Evolutionary conservation across 2,888 invertebrate genomes (phyloP).

Genomic region (Embidobia sp.): DNA sequence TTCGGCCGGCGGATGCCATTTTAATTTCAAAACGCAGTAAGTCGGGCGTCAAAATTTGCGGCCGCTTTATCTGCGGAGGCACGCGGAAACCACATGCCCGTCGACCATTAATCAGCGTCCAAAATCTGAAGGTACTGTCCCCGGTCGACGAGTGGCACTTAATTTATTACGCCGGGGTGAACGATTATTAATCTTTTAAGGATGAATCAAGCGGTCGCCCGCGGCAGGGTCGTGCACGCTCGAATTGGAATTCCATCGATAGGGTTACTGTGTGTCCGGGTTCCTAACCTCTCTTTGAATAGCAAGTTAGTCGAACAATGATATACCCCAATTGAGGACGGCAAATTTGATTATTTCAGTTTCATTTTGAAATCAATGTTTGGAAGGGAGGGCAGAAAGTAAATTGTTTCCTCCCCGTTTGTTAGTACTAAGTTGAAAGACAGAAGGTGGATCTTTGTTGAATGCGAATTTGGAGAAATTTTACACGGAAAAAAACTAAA

Average conservation of each 20-base stretch:
- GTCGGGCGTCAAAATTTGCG: constrained; percentile 3
- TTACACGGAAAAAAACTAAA: too few relatives aligned
- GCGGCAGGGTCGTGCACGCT: neutral
- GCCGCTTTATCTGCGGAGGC: constrained; percentile 6
- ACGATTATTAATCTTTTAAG: constrained; percentile 46
- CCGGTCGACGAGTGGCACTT: constrained; percentile 33
- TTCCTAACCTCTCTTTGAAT: constrained; percentile 17
- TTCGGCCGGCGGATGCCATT: constrained; percentile 6
- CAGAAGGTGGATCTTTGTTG: too few relatives aligned
- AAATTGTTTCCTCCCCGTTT: too few relatives aligned
- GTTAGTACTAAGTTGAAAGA: too few relatives aligned
- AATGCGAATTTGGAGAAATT: too few relatives aligned
- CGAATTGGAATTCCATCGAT: constrained; percentile 35
- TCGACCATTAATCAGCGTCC: constrained; percentile 40
- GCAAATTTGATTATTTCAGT: too few relatives aligned
- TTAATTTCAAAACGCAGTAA: constrained; percentile 15
- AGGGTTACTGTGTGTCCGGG: neutral
- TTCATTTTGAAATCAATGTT: too few relatives aligned
- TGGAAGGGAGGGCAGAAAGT: too few relatives aligned
- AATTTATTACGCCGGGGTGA: constrained; percentile 16
- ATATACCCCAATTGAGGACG: too few relatives aligned
- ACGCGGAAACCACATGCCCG: constrained; percentile 45
- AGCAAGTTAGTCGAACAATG: too few relatives aligned
- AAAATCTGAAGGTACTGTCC: constrained; percentile 20
- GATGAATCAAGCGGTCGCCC: constrained; percentile 23